A percentile compares a stretch with the other conserved stretches of the same genome.
Evolutionary conservation across 1,140 invertebrate species (phyloP).

Genomic region (Hyposmocoma kahamanoa): DNA sequence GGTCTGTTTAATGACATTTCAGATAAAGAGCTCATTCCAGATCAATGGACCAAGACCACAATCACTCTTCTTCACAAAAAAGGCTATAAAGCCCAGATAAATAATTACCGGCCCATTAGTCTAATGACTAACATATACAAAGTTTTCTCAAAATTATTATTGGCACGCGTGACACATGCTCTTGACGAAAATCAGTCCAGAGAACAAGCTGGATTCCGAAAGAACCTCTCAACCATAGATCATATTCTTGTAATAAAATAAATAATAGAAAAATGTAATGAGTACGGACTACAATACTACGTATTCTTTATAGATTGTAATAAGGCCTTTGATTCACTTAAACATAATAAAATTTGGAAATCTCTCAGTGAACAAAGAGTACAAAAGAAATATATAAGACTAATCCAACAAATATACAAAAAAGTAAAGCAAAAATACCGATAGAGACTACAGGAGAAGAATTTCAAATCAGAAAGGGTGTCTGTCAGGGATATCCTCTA

Average conservation of each 20-base stretch:
- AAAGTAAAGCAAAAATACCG: conserved; percentile 3
- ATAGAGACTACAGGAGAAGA: neutral
- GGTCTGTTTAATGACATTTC: neutral
- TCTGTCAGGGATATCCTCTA: conserved; percentile 3
- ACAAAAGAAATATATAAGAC: neutral
- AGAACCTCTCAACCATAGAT: conserved; percentile 1
- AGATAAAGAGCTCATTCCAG: neutral
- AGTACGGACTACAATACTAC: too few relatives aligned
- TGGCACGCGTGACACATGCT: neutral
- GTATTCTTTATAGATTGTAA: too few relatives aligned
- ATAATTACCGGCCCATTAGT: conserved; percentile 5
- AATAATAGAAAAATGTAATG: conserved; percentile 7
- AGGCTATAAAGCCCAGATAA: neutral
- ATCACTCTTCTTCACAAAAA: conserved; percentile 3
- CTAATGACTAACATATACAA: conserved; percentile 1
- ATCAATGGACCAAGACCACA: neutral
- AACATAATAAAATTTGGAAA: neutral
- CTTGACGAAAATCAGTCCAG: conserved; percentile 2
- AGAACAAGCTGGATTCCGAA: conserved; percentile 8
- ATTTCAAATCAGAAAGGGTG: conserved; percentile 3
- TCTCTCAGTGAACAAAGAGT: conserved; percentile 1
- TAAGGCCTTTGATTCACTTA: conserved; percentile 7
- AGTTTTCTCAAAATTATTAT: neutral
- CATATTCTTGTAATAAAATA: conserved; percentile 3
- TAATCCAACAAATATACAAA: conserved; percentile 1